Percentiles rank a stretch among this genome's conserved stretches.
Evolutionary conservation across 2,113 vertebrate species (phyloP).

Genomic region (Candoia aspera): DNA sequence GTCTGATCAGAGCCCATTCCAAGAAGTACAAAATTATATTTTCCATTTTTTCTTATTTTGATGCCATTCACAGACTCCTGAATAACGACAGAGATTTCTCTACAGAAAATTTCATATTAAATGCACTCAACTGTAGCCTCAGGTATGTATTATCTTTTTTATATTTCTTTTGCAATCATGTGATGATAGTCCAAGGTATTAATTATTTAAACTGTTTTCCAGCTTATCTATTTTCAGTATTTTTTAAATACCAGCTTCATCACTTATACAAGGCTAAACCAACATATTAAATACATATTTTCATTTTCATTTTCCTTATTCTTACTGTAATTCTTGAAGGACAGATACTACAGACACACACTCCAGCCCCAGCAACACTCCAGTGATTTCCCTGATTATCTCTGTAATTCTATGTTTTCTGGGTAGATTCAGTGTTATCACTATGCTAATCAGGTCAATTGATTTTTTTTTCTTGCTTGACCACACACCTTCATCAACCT

Average conservation of each 20-base stretch:
- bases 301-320: not conserved
- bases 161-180: not conserved
- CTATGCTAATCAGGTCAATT: not conserved
- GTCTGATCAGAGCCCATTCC: not conserved
- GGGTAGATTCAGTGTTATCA: not conserved
- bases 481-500: not conserved
- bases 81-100: not conserved
- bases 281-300: not conserved
- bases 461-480: not conserved
- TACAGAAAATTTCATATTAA: not conserved
- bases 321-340: not conserved
- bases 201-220: not conserved
- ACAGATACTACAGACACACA: not conserved
- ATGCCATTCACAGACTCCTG: not conserved
- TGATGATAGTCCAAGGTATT: not conserved
- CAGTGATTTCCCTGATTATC: not conserved
- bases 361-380: not conserved
- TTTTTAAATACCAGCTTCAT: not conserved
- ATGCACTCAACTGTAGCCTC: not conserved
- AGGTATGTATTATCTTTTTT: not conserved
- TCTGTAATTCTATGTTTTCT: not conserved
- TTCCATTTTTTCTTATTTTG: not conserved
- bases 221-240: not conserved
- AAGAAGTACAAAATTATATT: not conserved
- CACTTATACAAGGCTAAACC: not conserved